Percentiles rank a stretch among this genome's conserved stretches.
Conservation (phyloP, 2,888 invertebrate genomes). For the Meta bourneti region DNA sequence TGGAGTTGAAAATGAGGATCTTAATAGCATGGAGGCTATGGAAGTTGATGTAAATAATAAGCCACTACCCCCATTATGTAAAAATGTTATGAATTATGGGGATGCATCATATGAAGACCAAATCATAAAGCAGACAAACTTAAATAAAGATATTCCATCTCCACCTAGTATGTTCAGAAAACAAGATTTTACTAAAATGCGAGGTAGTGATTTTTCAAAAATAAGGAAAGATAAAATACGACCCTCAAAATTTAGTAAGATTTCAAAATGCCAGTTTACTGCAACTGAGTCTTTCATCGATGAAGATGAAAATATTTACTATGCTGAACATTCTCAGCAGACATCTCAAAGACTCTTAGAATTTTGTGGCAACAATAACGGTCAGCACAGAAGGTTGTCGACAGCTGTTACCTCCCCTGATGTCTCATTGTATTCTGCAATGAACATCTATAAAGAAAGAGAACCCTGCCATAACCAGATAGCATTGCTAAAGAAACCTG, state of each 20-base stretch:
- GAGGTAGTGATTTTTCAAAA: not conserved
- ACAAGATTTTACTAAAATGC: not conserved
- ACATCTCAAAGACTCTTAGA: slow-evolving; percentile 62
- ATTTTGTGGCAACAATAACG: not conserved
- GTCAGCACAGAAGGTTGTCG: not conserved
- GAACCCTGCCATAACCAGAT: not conserved
- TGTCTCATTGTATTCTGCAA: not conserved
- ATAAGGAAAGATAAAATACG: not conserved
- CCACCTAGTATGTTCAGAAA: not conserved
- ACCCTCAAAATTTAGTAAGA: slow-evolving; percentile 12
- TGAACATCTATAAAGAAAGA: not conserved
- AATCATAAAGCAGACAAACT: not conserved
- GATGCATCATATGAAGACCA: not conserved
- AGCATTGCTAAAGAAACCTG: slow-evolving; percentile 2
- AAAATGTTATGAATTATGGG: not conserved
- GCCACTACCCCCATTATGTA: not conserved
- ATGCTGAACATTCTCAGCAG: slow-evolving; percentile 63
- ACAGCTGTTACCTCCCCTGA: not conserved
- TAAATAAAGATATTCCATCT: too few relatives aligned
- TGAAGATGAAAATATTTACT: slow-evolving; percentile 43
- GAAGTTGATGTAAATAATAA: not conserved
- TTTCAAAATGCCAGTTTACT: slow-evolving; percentile 5
- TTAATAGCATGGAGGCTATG: not conserved
- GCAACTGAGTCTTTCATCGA: slow-evolving; percentile 1
- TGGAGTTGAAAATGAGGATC: not conserved